Base-by-base conservation (phyloP, 2,797 vertebrate genomes). In the Brotogeris chrysoptera region DNA sequence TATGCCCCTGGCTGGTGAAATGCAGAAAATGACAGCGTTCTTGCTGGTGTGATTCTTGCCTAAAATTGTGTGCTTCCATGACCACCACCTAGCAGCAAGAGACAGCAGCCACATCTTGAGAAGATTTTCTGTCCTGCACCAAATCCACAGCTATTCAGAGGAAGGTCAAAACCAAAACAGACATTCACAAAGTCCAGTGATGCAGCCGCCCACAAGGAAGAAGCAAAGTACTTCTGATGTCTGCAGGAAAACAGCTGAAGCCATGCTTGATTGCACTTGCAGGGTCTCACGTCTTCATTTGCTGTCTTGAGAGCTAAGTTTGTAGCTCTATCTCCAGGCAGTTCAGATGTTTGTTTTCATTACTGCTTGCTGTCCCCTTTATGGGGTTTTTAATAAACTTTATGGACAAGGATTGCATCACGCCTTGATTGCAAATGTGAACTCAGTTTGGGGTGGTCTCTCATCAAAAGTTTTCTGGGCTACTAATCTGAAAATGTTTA, bases 131-230 rank as follows among this genome's bases (percentile, higher is more conserved):
- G 44, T 57, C 41, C 44, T 55, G 11, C 46, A 36, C 43, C 68
- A 78, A 73, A 55, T 39, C 68, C 46, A 23, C 0, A 0, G 30
- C 12, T 36, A 63, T 55, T 70, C 52, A 30, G 0, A 60, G 34
- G 39, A 78, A 61, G 25, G 32, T 60, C 57, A 92, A 60, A 91
- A 64, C 41, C 72, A 41, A 38, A 27, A 5, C 1, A 7, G 28
- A 74, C 1, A 1, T 34, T 65, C 36, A 44, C 21, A 63, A 41
- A 87, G 10, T 23, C 36, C 36, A 2, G 0, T 15, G 64, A 66
- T 85, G n/a, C 32, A 18, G 21, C 5, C 0, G 0, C 39, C 23
- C 69, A 59, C 13, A 43, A 36, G 25, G 34, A 36, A 53, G 39
- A 74, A 91, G 44, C 39, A 5, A n/a, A 52, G 32, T 38, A 17